Conservation (phyloP, 2,797 vertebrate species). For the Phrynocephalus forsythii region DNA sequence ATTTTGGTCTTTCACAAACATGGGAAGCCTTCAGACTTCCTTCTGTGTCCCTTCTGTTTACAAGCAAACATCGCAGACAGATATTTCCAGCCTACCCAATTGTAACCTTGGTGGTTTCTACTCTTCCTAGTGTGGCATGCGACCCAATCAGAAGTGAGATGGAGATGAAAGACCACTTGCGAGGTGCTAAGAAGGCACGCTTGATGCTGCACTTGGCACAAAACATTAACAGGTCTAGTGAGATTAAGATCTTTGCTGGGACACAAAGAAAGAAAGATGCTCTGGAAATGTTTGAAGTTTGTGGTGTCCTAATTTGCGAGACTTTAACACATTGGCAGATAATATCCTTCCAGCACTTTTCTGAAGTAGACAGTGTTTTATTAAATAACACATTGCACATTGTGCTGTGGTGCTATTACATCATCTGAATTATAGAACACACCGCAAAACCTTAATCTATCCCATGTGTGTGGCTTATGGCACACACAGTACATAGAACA, state of each 20-base stretch:
- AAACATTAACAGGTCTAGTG: not conserved
- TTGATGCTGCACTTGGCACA: not conserved
- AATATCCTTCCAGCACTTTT: not conserved
- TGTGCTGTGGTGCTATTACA: not conserved
- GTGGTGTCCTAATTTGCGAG: not conserved
- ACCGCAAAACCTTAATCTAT: constrained; percentile 7
- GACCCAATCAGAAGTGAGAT: not conserved
- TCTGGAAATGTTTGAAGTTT: not conserved
- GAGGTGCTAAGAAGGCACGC: not conserved
- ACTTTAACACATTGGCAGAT: not conserved
- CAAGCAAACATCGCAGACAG: not conserved
- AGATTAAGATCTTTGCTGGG: not conserved
- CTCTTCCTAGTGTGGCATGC: too few species aligned
- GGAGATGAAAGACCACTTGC: not conserved
- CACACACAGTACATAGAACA: not conserved
- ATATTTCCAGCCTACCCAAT: not conserved
- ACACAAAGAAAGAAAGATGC: not conserved
- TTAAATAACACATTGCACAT: not conserved
- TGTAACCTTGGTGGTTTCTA: too few species aligned
- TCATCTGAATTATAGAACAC: not conserved
- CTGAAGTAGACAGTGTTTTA: not conserved
- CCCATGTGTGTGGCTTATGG: not conserved
- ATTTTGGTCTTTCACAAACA: not conserved
- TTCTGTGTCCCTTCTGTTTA: not conserved
- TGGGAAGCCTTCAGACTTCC: not conserved